These are phyloP conservation scores for Porphyrio hochstetteri DNA, from an alignment of 2,113 vertebrate genomes.

Conservation along the genomic window DNA sequence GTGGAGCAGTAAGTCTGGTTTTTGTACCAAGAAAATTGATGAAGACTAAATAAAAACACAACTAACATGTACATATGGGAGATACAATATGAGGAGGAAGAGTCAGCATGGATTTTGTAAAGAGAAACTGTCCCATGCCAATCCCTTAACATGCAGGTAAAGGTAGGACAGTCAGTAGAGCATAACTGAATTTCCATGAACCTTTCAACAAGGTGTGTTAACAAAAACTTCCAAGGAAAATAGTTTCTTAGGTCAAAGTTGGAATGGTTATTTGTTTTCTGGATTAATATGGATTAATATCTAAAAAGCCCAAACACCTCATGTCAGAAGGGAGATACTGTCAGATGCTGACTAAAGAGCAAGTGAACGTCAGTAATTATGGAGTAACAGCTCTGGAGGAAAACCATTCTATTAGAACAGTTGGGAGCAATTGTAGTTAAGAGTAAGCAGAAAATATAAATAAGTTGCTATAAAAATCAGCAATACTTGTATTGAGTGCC, in stretches of 20 bases:
- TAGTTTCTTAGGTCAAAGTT: background rate
- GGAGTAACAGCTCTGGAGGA: background rate
- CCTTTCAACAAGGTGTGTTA: background rate
- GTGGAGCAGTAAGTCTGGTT: background rate
- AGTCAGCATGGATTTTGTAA: background rate
- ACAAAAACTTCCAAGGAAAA: background rate
- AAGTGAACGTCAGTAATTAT: background rate
- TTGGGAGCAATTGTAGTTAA: background rate
- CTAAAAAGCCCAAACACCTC: background rate
- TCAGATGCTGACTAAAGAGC: background rate
- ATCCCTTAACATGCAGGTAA: background rate
- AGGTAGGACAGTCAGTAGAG: background rate
- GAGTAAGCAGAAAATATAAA: background rate
- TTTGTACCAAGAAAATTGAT: background rate
- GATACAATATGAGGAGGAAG: background rate
- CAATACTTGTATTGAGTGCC: background rate
- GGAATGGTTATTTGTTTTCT: background rate
- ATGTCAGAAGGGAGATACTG: background rate
- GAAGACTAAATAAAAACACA: background rate
- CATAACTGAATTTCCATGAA: background rate
- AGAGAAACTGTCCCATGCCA: background rate
- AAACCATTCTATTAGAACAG: background rate
- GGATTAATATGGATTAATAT: background rate
- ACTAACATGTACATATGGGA: background rate
- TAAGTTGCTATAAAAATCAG: background rate